phyloP scores from a whole-genome alignment of 35 echinoderm and acorn worm species.

The Diadema setosum region DNA sequence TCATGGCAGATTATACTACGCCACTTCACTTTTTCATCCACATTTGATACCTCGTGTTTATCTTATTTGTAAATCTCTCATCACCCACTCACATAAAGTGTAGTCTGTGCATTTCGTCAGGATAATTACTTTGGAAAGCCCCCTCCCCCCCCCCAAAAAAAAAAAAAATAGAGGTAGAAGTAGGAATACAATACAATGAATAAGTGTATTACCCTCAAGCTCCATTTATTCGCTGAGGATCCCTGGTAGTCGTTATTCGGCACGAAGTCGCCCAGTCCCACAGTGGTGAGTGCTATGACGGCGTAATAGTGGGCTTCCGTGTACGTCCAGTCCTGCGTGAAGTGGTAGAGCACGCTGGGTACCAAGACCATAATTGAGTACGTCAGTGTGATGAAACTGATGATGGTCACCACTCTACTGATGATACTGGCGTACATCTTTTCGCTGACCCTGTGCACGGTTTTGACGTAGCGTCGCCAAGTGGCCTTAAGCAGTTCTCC shows the following conservation, averaged over 20 bases:
- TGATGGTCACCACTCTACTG: background rate
- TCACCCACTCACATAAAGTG: background rate
- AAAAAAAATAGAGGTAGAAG: background rate
- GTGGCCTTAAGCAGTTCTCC: background rate
- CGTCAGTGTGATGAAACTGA: background rate
- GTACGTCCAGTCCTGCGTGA: slow-evolving; percentile 48
- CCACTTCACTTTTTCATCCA: background rate
- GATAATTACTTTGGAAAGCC: background rate
- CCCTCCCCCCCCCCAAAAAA: background rate
- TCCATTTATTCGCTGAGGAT: background rate
- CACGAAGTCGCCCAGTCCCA: slow-evolving; percentile 48
- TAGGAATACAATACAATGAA: no score
- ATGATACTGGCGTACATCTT: background rate
- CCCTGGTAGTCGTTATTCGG: background rate
- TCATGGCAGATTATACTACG: no score
- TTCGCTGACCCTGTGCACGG: background rate
- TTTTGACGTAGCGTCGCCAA: background rate
- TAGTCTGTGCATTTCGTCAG: background rate
- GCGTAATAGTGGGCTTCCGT: slow-evolving; percentile 52
- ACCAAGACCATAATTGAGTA: background rate
- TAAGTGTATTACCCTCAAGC: no score
- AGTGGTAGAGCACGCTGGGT: slow-evolving; percentile 20
- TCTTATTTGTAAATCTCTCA: background rate
- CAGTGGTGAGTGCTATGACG: slow-evolving; percentile 49
- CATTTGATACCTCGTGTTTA: background rate